Conservation (phyloP, 2,113 vertebrate species). For the Bagarius yarrelli region DNA sequence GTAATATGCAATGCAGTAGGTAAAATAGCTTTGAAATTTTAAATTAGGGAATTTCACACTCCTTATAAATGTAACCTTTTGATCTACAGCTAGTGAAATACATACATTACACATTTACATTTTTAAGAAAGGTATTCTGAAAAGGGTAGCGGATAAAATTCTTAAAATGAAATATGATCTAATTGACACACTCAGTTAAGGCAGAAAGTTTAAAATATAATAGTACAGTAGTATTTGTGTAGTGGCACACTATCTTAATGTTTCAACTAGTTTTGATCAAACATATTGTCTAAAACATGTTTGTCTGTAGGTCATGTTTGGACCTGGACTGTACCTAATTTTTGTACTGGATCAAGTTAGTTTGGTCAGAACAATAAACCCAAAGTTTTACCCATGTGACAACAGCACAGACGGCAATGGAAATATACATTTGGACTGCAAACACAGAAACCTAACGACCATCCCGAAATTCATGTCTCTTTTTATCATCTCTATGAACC, state of each 20-base stretch:
- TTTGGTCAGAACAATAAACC: slow-evolving; percentile 54
- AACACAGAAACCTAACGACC: slow-evolving; percentile 52
- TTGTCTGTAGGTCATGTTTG: slow-evolving; percentile 56
- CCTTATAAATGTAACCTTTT: too few species aligned
- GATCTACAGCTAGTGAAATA: too few species aligned
- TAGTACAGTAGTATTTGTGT: background rate
- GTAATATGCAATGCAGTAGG: too few species aligned
- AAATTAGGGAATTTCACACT: too few species aligned
- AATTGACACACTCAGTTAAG: background rate
- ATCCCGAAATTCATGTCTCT: slow-evolving; percentile 63
- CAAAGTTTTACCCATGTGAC: slow-evolving; percentile 72
- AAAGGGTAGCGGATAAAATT: background rate
- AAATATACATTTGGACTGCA: slow-evolving; percentile 64
- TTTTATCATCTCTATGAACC: slow-evolving; percentile 60
- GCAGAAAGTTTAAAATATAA: background rate
- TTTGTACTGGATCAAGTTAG: slow-evolving; percentile 53
- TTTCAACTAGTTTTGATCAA: background rate
- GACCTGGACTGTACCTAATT: slow-evolving; percentile 47
- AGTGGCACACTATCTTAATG: background rate
- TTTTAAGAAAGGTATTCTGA: background rate
- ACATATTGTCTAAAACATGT: background rate
- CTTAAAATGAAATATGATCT: too few species aligned
- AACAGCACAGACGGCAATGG: slow-evolving; percentile 42
- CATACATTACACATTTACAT: background rate
- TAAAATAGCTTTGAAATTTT: too few species aligned